These are phyloP conservation scores for Melinaea menophilus DNA, from an alignment of 2,888 invertebrate genomes.

Conservation along the genomic window DNA sequence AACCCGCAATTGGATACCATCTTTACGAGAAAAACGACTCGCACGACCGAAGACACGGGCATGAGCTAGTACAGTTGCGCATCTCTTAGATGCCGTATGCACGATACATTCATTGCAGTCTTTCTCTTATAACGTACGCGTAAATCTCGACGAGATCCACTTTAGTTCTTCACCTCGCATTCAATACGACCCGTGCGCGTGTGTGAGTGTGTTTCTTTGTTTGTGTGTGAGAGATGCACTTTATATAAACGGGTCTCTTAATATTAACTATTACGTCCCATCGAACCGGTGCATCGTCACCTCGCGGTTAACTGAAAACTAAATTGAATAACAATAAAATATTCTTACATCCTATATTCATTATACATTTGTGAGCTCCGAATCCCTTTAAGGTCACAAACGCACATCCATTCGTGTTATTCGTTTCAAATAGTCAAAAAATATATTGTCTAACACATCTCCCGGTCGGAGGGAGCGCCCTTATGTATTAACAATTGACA, in stretches of 20 bases:
- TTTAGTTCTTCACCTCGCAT: constrained; percentile 66
- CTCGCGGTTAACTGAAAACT: constrained; percentile 73
- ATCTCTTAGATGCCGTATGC: constrained; percentile 70
- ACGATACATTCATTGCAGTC: constrained; percentile 71
- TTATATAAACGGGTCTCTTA: constrained; percentile 60
- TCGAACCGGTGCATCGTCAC: constrained; percentile 76
- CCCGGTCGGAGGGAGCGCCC: constrained; percentile 61
- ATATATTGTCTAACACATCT: constrained; percentile 75
- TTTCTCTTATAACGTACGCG: constrained; percentile 75
- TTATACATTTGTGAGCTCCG: constrained; percentile 71
- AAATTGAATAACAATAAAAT: constrained; percentile 78
- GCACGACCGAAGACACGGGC: constrained; percentile 43
- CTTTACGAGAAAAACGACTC: constrained; percentile 54
- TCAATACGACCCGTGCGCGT: constrained; percentile 58
- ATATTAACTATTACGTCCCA: constrained; percentile 77
- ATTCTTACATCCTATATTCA: constrained; percentile 75
- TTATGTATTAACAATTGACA: constrained; percentile 77
- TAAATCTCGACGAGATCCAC: constrained; percentile 67
- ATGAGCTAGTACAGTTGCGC: constrained; percentile 59
- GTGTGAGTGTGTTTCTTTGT: constrained; percentile 44
- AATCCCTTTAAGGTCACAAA: constrained; percentile 67
- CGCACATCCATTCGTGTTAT: constrained; percentile 54
- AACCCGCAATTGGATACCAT: constrained; percentile 66
- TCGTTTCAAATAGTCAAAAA: constrained; percentile 77
- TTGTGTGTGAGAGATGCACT: constrained; percentile 55